Evolutionary conservation across 2,113 vertebrate genomes (phyloP).

Genomic region (Salvelinus namaycush): DNA sequence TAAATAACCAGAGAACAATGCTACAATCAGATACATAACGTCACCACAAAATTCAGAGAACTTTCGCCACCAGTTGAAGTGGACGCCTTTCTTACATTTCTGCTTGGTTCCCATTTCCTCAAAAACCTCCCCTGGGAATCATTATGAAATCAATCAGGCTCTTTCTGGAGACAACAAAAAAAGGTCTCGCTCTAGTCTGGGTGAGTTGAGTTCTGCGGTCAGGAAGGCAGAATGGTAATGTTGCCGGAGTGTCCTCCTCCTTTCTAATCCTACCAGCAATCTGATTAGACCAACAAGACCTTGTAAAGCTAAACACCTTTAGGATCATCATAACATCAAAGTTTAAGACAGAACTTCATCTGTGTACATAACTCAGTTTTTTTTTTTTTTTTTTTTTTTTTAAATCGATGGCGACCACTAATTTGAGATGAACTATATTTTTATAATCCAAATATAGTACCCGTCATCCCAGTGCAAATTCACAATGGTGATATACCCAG

Average conservation of each 20-base stretch:
- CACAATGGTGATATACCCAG: not conserved
- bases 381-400: too few relatives aligned
- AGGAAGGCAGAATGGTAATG: not conserved
- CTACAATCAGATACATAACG: not conserved
- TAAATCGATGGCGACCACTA: too few relatives aligned
- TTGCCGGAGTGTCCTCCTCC: not conserved
- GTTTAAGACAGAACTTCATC: not conserved
- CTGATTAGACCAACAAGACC: not conserved
- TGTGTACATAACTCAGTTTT: not conserved
- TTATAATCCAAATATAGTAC: not conserved
- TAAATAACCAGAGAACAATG: conserved; percentile 4
- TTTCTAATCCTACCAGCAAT: not conserved
- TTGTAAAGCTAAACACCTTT: not conserved
- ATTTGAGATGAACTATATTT: too few relatives aligned
- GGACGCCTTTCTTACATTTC: not conserved
- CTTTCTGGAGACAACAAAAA: not conserved
- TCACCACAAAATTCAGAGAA: not conserved
- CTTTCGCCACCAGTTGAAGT: not conserved
- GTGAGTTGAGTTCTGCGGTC: not conserved
- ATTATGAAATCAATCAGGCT: not conserved
- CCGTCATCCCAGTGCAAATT: not conserved
- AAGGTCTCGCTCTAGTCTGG: not conserved
- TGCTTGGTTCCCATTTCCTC: not conserved
- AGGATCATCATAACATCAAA: not conserved
- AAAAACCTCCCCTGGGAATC: not conserved